A percentile compares a stretch with the other conserved stretches of the same genome.
Conservation (phyloP, 2,113 vertebrate species). For the Hystrix cristata region DNA sequence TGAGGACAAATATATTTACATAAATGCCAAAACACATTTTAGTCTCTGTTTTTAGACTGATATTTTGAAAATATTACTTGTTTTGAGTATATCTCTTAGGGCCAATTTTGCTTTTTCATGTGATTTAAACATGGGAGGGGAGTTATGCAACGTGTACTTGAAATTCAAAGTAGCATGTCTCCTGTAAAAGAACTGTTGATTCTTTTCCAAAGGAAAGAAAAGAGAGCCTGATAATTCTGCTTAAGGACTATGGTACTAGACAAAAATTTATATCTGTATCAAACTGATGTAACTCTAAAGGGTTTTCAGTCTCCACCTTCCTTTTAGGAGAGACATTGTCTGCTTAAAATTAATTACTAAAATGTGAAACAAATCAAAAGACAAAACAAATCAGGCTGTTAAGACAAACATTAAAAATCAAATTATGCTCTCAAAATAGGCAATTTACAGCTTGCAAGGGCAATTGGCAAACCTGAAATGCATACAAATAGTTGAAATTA, state of each 20-base stretch:
- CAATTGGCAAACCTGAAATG: conserved; percentile 84
- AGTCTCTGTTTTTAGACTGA: conserved; percentile 52
- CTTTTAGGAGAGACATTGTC: conserved; percentile 78
- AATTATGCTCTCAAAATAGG: conserved; percentile 84
- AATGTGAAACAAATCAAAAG: conserved; percentile 85
- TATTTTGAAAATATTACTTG: conserved; percentile 53
- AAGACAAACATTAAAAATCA: conserved; percentile 84
- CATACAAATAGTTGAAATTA: conserved; percentile 85
- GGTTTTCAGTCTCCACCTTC: conserved; percentile 63
- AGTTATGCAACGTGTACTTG: conserved; percentile 15
- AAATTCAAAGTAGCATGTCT: conserved; percentile 50
- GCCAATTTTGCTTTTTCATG: conserved; percentile 61
- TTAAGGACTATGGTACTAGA: conserved; percentile 26
- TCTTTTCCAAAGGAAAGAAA: conserved; percentile 53
- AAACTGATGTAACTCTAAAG: conserved; percentile 43
- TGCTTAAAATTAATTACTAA: conserved; percentile 82
- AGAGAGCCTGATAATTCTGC: neutral
- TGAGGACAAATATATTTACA: conserved; percentile 36
- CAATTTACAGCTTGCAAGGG: conserved; percentile 83
- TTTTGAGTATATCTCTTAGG: conserved; percentile 21
- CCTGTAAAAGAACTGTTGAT: conserved; percentile 20
- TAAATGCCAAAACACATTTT: conserved; percentile 15
- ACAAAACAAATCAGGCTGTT: conserved; percentile 85
- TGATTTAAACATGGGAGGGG: conserved; percentile 28
- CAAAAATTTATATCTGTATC: conserved; percentile 60